Evolutionary conservation across 2,888 invertebrate species (phyloP).

Genomic region (Ellobium chinense): DNA sequence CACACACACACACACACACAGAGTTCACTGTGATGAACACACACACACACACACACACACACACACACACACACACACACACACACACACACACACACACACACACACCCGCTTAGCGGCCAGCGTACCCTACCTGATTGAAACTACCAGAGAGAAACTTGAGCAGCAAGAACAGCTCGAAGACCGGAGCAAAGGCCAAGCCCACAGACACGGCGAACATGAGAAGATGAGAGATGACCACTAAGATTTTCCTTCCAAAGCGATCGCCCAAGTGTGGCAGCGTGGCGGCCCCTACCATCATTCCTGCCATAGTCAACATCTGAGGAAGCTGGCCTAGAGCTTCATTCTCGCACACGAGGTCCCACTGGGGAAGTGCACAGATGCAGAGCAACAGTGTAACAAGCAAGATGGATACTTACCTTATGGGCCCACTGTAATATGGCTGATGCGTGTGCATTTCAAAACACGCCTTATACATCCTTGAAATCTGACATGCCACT

Average conservation of each 20-base stretch:
- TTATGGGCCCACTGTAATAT: too few species aligned
- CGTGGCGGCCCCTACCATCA: constrained; percentile 66
- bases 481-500: too few species aligned
- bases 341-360: constrained; percentile 67
- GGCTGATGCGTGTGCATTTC: too few species aligned
- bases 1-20: too few species aligned
- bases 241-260: constrained; percentile 60
- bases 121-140: constrained; percentile 54
- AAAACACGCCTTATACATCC: too few species aligned
- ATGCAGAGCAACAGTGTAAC: too few species aligned
- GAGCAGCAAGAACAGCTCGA: constrained; percentile 57
- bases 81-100: too few species aligned
- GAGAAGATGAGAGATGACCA: constrained; percentile 49
- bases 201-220: constrained; percentile 43
- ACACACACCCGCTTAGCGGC: too few species aligned
- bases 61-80: too few species aligned
- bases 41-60: too few species aligned
- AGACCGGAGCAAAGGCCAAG: constrained; percentile 52
- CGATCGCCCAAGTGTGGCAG: constrained; percentile 69
- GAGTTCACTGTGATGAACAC: too few species aligned
- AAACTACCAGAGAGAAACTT: constrained; percentile 61
- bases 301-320: constrained; percentile 66
- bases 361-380: constrained; percentile 64
- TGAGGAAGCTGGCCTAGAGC: constrained; percentile 69
- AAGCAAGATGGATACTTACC: too few species aligned